A percentile compares a stretch with the other conserved stretches of the same genome.
Evolutionary conservation across 2,113 vertebrate genomes (phyloP).

Genomic region (Meleagris gallopavo): DNA sequence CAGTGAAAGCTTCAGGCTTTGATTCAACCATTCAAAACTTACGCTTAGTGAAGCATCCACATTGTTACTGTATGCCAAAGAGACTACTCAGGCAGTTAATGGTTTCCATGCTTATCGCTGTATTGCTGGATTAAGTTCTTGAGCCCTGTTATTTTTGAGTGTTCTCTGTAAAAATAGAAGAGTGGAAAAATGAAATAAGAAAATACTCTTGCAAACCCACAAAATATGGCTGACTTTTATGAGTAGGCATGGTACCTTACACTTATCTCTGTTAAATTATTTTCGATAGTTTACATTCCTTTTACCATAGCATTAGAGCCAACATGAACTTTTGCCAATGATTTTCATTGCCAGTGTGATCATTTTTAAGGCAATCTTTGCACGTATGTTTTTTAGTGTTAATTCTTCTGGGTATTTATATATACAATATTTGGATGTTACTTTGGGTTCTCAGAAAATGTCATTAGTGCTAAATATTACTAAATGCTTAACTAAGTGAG

Average conservation of each 20-base stretch:
- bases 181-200: not conserved
- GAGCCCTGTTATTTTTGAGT: not conserved
- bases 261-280: not conserved
- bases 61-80: not conserved
- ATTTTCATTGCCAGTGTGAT: not conserved
- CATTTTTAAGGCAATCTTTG: not conserved
- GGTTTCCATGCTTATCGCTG: not conserved
- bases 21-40: not conserved
- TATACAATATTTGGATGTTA: not conserved
- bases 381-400: not conserved
- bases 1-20: not conserved
- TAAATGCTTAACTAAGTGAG: not conserved
- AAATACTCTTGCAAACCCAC: not conserved
- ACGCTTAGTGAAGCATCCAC: not conserved
- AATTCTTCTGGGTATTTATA: not conserved
- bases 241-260: not conserved
- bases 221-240: not conserved
- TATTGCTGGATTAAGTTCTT: not conserved
- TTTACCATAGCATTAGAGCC: not conserved
- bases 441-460: not conserved
- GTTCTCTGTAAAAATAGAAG: not conserved
- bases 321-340: not conserved
- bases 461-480: not conserved
- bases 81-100: constrained; percentile 2
- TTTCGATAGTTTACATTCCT: not conserved